These are phyloP conservation scores for Ammodytes marinus DNA, from an alignment of 2,113 vertebrate species.

Conservation along the genomic window DNA sequence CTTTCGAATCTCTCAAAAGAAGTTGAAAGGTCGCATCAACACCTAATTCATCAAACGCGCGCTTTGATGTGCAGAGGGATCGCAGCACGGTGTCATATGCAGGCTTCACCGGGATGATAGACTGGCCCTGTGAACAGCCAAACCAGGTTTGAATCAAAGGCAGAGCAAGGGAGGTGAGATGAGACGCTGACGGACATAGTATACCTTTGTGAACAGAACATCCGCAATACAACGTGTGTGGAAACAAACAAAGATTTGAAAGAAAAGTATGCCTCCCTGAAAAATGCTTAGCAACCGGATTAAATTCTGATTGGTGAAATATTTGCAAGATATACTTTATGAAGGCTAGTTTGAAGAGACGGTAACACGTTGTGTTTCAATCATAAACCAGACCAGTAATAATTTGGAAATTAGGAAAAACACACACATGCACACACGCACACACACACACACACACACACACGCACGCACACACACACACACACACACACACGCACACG, in stretches of 20 bases:
- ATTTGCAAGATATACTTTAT: neutral
- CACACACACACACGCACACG: too few species aligned
- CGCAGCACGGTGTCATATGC: neutral
- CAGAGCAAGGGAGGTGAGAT: slow-evolving; percentile 17
- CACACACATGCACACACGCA: too few species aligned
- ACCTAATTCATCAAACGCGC: slow-evolving; percentile 27
- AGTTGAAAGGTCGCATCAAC: slow-evolving; percentile 15
- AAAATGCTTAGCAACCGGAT: neutral
- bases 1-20: neutral
- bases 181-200: neutral
- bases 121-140: neutral
- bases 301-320: neutral
- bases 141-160: slow-evolving; percentile 41
- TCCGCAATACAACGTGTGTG: neutral
- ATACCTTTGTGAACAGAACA: neutral
- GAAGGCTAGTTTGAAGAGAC: too few species aligned
- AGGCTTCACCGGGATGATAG: slow-evolving; percentile 21
- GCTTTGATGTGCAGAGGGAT: slow-evolving; percentile 28
- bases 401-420: too few species aligned
- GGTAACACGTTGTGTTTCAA: too few species aligned
- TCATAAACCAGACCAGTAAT: too few species aligned
- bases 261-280: neutral
- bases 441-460: too few species aligned
- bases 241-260: neutral
- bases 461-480: too few species aligned